phyloP scores from a whole-genome alignment of 2,113 vertebrate genomes.

The Microcebus lehilahytsara region DNA sequence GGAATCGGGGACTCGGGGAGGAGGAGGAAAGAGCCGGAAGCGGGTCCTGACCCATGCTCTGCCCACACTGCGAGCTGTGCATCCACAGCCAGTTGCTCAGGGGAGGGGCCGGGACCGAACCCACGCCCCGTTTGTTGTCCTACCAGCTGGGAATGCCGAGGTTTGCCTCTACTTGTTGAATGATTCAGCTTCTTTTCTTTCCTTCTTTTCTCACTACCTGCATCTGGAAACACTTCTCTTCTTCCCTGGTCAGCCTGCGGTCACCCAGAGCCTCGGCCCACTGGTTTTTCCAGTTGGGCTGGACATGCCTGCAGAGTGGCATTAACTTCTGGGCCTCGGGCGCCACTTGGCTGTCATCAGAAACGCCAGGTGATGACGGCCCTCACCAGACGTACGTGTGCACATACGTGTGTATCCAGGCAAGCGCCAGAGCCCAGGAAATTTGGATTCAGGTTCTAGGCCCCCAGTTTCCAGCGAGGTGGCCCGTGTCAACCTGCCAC shows the following conservation, averaged over 20 bases:
- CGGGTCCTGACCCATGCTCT: background rate
- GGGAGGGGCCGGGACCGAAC: accelerated
- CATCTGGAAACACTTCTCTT: background rate
- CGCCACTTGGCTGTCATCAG: background rate
- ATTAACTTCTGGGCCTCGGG: background rate
- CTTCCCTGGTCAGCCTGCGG: background rate
- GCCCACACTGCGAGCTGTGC: accelerated
- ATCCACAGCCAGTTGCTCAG: accelerated
- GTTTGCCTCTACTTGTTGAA: too few relatives aligned
- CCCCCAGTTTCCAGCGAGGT: background rate
- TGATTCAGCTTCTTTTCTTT: background rate
- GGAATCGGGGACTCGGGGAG: background rate
- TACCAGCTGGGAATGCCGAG: too few relatives aligned
- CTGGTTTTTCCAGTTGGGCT: conserved; percentile 71
- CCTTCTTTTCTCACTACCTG: background rate
- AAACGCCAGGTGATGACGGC: background rate
- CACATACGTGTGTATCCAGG: accelerated
- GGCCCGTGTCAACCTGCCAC: accelerated
- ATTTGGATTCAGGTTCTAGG: background rate
- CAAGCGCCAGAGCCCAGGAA: too few relatives aligned
- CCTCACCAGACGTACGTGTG: background rate
- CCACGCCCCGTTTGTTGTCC: accelerated
- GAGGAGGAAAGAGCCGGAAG: background rate
- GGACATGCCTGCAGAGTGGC: background rate
- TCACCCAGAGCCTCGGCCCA: background rate